Conservation (phyloP, 2,113 vertebrate genomes). For the Lota lota region DNA sequence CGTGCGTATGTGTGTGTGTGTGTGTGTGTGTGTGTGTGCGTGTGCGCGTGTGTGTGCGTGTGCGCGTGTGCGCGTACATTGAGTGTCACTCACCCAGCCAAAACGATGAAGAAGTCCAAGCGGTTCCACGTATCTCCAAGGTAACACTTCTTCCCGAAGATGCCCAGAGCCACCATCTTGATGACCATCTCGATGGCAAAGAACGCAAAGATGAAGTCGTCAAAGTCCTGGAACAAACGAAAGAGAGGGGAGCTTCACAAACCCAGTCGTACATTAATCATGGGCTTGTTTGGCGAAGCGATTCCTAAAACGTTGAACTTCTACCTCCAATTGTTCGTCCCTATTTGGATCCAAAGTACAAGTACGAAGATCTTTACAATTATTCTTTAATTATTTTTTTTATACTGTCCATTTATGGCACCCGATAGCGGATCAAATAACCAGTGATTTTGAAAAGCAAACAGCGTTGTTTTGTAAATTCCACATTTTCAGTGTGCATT, state of each 20-base stretch:
- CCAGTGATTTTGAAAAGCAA: too few species aligned
- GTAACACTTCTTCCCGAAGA: conserved; percentile 98
- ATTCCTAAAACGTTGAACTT: too few species aligned
- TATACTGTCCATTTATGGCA: too few species aligned
- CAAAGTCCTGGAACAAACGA: conserved; percentile 81
- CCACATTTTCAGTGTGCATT: too few species aligned
- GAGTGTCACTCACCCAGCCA: conserved; percentile 85
- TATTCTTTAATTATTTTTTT: too few species aligned
- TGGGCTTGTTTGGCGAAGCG: too few species aligned
- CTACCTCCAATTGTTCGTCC: too few species aligned
- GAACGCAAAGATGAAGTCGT: conserved; percentile 99
- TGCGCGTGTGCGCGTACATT: conserved; percentile 8
- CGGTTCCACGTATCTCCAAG: conserved; percentile 98
- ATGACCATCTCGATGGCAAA: conserved; percentile 98
- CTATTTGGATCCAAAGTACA: too few species aligned
- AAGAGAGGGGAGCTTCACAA: conserved; percentile 28
- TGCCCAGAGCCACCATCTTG: conserved; percentile 97
- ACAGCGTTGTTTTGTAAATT: too few species aligned
- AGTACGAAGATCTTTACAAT: too few species aligned
- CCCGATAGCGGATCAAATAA: too few species aligned
- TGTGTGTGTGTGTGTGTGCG: background rate
- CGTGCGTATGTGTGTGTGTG: conserved; percentile 6
- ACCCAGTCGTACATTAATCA: too few species aligned
- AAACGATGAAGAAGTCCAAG: conserved; percentile 96
- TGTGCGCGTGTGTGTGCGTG: background rate